Evolutionary conservation across 2,888 invertebrate species (phyloP), one percentile per base, ranked within the genome.

Genomic region (Noctuana brunneofusca): DNA sequence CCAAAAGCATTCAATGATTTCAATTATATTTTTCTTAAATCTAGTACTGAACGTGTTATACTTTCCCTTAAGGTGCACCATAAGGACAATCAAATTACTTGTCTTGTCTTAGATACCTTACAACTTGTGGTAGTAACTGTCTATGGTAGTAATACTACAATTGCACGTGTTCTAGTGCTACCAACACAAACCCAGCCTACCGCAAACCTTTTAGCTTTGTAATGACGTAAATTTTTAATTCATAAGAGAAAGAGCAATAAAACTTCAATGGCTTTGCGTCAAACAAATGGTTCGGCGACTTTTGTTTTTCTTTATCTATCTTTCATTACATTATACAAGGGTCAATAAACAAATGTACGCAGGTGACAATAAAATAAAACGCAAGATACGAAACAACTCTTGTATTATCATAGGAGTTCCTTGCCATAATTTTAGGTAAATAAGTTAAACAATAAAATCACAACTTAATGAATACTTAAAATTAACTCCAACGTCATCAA

Each of bases 381-480:
- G 52, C 65, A 53, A 66, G 46, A 68, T 81, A 83, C 68, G 76
- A 86, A 88, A 81, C 71, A 87, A 86, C 81, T 83, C 81, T 81
- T 89, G 86, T 84, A 89, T 89, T 88, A 84, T 49, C 85, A 83
- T 87, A 87, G 81, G 83, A 84, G 83, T 85, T 86, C 87, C 86
- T 89, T 89, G 89, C 87, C 89, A 89, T 91, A 91, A 90, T 90
- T 91, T 91, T 83, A 89, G 83, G 81, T 89, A 87, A 88, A 90
- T 89, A 89, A 89, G 87, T 87, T 89, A 87, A 88, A 87, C 84
- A 89, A 89, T 87, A 87, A 88, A 86, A 86, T 88, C 87, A 89
- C 87, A 89, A 89, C 89, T 87, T 89, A 90, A 87, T 82, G 89
- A 89, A 89, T 86, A 88, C 88, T 89, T 89, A 90, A 88, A 89